Percentiles rank a stretch among this genome's conserved stretches.
Conservation (phyloP, 2,113 vertebrate genomes). For the Orycteropus afer region DNA sequence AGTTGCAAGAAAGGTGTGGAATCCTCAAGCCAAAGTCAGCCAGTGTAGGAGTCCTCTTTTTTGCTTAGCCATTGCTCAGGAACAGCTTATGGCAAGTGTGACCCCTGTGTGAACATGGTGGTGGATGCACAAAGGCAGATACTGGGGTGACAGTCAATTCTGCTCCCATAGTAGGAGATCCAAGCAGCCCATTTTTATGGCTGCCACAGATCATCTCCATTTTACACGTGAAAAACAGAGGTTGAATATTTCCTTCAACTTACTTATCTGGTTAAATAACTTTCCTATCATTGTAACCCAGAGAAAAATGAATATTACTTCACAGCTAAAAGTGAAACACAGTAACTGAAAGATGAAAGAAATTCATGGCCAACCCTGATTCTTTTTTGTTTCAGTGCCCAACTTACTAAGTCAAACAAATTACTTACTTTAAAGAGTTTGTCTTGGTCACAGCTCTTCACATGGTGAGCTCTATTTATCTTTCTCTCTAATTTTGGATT, state of each 20-base stretch:
- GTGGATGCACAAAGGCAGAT: neutral
- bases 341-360: neutral
- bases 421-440: neutral
- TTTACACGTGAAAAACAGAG: accelerated
- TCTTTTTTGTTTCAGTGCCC: neutral
- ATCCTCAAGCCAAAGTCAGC: neutral
- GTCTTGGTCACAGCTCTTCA: neutral
- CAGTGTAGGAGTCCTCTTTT: accelerated
- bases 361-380: neutral
- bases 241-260: neutral
- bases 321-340: neutral
- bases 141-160: neutral
- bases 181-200: neutral
- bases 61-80: neutral
- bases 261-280: neutral
- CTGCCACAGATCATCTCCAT: neutral
- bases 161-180: neutral
- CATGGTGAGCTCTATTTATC: neutral
- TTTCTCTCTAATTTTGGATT: slow-evolving; percentile 53
- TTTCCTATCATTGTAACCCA: neutral
- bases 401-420: neutral
- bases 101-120: neutral
- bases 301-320: neutral
- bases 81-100: neutral
- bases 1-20: neutral